Base-by-base conservation (phyloP, 2,113 vertebrate species). In the Passer domesticus region DNA sequence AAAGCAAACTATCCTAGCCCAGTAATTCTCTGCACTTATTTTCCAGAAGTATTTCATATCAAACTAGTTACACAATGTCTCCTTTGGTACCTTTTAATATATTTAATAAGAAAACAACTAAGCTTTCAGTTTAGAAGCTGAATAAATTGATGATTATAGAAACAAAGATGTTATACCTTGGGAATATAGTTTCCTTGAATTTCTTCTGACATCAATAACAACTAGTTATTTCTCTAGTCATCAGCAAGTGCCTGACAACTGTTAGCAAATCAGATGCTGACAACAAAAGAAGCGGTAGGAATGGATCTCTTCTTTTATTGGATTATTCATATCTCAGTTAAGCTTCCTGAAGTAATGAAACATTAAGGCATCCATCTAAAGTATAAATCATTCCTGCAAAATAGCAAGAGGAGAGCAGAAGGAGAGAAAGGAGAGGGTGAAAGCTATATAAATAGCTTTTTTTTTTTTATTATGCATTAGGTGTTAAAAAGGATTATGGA, bases 401-500 rank as follows among this genome's bases (percentile, higher is more conserved):
- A 70, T 5, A 78, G 27, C 17, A 72, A 60, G 47, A 93, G 76
- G 58, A 87, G 52, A 85, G 9, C 37, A 88, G 58, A 83, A 85
- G 31, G 20, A 76, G 59, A 63, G 59, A 70, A 81, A 81, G 43
- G 56, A 47, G 17, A 13, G 14, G 19, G 14, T 28, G 53, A 66
- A 33, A 49, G 31, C 6, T 68, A 83, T 52, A 87, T 75, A 93
- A 88, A 78, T 77, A 9, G 12, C 73, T 91, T 72, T 83, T 83
- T 3, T 37, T 81, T 72, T 83, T 83, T 44, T 81, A n/a, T 90
- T 91, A 87, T 69, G 52, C 64, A 79, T 87, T 92, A 83, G 46
- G 33, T 86, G 30, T 67, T 83, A 69, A 50, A 93, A 95, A 59
- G 21, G 41, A 90, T 95, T 96, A 95, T 90, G 94, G 67, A 96